Base-by-base conservation (phyloP, 2,113 vertebrate genomes). In the Emydura subglobosa region DNA sequence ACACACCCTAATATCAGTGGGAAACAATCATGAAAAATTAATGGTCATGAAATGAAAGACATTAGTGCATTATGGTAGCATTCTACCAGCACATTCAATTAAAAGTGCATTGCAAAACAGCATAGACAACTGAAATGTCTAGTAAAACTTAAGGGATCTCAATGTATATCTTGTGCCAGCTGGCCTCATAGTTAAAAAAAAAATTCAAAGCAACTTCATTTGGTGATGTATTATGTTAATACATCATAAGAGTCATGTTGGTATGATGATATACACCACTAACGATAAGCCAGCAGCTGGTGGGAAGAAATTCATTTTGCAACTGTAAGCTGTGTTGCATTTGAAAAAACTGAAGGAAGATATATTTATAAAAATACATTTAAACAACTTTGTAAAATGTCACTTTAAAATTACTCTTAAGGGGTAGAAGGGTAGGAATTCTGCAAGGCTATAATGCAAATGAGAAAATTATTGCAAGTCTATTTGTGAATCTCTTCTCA, bases 171-270 rank as follows among this genome's bases (percentile, higher is more conserved):
- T 88, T 91, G 79, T 90, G 0, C 4, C 6, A 53, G 1, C 61
- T 91, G 2, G 8, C 7, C 79, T 93, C 76, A 22, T 24, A 85
- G 57, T 27, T 22, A 82, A 22, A 94, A 96, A 88, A 89, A 39
- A 1, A 53, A 90, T 87, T 94, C 11, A 42, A 85, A 88, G 8
- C 3, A 81, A 54, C 78, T 42, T 31, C 44, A 25, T 87, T 94
- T 90, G 92, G 29, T 94, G 4, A 91, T 88, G 42, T 91, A 90
- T 50, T 91, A 2, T 51, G 5, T 83, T 79, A 91, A 88, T 87
- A 59, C 2, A 76, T 90, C 47, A 31, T 93, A 88, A 91, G 22
- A 86, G 9, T 19, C 65, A 50, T 59, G 16, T 82, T 89, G 21
- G 2, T 92, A 87, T 95, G 29, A 78, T 90, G 44, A 84, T 61